These are phyloP conservation scores for Cataglyphis rosenhaueri DNA, from an alignment of 2,888 invertebrate genomes.

Conservation along the genomic window DNA sequence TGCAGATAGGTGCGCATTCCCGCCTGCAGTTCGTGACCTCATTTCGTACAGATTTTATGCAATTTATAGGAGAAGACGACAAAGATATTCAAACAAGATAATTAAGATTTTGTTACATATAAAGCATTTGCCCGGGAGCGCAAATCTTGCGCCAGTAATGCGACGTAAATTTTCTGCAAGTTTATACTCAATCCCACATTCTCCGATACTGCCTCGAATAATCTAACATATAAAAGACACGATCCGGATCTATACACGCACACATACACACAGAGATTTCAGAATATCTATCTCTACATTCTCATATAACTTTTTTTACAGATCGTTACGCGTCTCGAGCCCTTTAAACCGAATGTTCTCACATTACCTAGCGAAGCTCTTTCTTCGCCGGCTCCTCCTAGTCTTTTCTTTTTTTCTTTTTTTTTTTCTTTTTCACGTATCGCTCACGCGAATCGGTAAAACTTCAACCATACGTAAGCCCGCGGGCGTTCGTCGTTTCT, in stretches of 20 bases:
- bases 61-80: slow-evolving; percentile 43
- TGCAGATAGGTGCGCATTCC: slow-evolving; percentile 36
- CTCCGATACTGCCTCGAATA: slow-evolving; percentile 11
- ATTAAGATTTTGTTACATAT: slow-evolving; percentile 39
- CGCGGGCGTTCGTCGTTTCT: slow-evolving; percentile 38
- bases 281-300: slow-evolving; percentile 1
- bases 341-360: slow-evolving; percentile 15
- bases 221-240: neutral
- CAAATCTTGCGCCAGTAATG: neutral
- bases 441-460: slow-evolving; percentile 30
- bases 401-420: slow-evolving; percentile 50
- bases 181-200: slow-evolving; percentile 17
- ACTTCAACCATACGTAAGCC: slow-evolving; percentile 29
- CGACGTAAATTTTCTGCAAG: neutral
- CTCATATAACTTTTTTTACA: slow-evolving; percentile 18
- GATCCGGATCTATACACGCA: neutral
- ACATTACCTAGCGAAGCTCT: slow-evolving; percentile 16
- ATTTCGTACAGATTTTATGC: slow-evolving; percentile 57
- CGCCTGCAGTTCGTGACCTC: slow-evolving; percentile 48
- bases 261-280: neutral
- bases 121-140: neutral
- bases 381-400: neutral
- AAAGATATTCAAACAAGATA: slow-evolving; percentile 46
- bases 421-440: slow-evolving; percentile 27
- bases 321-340: slow-evolving; percentile 6